phyloP scores from a whole-genome alignment of 2,113 vertebrate genomes.

The Rhinoptilus africanus region DNA sequence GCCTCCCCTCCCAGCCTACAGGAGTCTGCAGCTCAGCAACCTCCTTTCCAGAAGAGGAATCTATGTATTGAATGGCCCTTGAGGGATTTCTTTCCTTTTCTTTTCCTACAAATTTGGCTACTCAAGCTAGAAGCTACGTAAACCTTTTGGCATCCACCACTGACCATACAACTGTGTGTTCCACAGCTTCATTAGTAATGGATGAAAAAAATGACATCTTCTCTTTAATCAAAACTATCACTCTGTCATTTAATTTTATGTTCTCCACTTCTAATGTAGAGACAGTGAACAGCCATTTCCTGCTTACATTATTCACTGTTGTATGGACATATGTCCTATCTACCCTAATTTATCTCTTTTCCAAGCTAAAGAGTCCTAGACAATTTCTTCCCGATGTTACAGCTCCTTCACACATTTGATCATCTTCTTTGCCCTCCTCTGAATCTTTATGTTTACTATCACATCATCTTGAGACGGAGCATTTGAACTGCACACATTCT shows the following conservation, averaged over 20 bases:
- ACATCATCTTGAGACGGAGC: not conserved
- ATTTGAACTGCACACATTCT: not conserved
- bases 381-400: not conserved
- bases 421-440: not conserved
- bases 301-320: not conserved
- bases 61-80: not conserved
- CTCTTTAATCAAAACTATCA: not conserved
- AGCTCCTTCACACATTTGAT: not conserved
- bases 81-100: not conserved
- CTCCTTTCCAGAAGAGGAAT: slow-evolving; percentile 40
- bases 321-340: not conserved
- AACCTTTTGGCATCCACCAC: not conserved
- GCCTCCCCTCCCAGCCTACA: not conserved
- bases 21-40: slow-evolving; percentile 31
- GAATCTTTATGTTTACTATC: not conserved
- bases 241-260: not conserved
- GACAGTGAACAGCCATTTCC: not conserved
- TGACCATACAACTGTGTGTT: not conserved
- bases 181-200: not conserved
- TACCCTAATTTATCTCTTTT: not conserved
- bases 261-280: not conserved
- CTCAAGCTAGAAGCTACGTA: not conserved
- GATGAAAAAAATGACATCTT: not conserved
- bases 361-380: not conserved
- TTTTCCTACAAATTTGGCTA: not conserved